Evolutionary conservation across 2,113 vertebrate species (phyloP), one percentile per base, ranked within the genome.

Genomic region (Callochromis pleurospilus): DNA sequence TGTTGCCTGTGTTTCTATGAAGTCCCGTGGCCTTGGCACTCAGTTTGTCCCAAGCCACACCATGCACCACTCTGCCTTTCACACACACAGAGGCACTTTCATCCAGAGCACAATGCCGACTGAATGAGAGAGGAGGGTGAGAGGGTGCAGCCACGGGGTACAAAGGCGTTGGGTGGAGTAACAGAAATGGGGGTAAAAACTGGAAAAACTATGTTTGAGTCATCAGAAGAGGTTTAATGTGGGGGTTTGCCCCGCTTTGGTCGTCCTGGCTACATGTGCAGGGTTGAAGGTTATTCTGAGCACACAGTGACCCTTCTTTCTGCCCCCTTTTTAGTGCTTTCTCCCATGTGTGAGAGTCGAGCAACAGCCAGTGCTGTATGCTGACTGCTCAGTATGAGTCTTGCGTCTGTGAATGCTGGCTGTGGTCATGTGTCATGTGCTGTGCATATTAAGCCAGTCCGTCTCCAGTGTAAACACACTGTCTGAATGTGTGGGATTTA

Each of bases 21-120:
- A 55, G 88, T 88, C 88, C 84, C 77, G 31, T 90, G 88, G 90
- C 81, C 54, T 88, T 93, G 92, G 93, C 89, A 86, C 75, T 83
- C 29, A 4, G 56, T 91, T 89, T 89, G 95, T 95, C 92, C 95
- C 94, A 93, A 86, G 93, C 92, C 91, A 95, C 82, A 49, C 94
- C 95, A 95, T 94, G 94, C 92, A 93, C 94, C 93, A 89, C 91
- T 92, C 93, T 93, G 92, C 91, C 88, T 87, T 89, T 92, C 90
- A 88, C 87, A 73, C 75, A 94, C 91, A 95, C 90, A 94, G 92
- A 94, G 93, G 38, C 89, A 92, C 93, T 94, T 94, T 95, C 88
- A 93, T 95, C 84, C 82, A 55, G 84, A 93, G 91, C 90, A 95
- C 94, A 95, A 95, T 95, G 90, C 92, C 82, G 82, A 92, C 84